Evolutionary conservation across 2,888 invertebrate species (phyloP).

Genomic region (Nycteola revayana): DNA sequence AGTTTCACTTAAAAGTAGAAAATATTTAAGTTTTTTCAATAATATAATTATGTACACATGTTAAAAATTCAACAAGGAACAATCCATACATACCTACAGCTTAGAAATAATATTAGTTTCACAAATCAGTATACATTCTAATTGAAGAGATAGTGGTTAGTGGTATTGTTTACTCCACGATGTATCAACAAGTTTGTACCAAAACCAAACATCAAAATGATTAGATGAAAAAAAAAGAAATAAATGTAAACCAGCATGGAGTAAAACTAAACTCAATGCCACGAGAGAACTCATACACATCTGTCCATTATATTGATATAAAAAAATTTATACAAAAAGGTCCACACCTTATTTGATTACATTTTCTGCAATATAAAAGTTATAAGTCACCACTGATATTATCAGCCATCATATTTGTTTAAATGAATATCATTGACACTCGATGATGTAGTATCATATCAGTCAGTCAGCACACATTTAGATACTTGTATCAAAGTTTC

Average conservation of each 20-base stretch:
- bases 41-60: constrained; percentile 66
- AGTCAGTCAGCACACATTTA: constrained; percentile 59
- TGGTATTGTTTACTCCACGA: constrained; percentile 26
- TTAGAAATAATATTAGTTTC: constrained; percentile 37
- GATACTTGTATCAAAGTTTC: constrained; percentile 51
- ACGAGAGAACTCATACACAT: constrained; percentile 72
- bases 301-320: constrained; percentile 62
- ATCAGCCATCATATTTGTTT: constrained; percentile 47
- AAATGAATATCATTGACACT: constrained; percentile 49
- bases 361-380: constrained; percentile 74
- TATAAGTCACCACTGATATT: constrained; percentile 61
- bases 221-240: constrained; percentile 20
- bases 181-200: constrained; percentile 26
- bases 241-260: constrained; percentile 30
- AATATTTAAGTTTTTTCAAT: constrained; percentile 56
- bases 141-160: constrained; percentile 26
- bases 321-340: constrained; percentile 78
- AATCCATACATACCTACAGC: constrained; percentile 39
- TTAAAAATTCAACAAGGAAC: constrained; percentile 61
- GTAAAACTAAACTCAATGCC: constrained; percentile 61
- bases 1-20: constrained; percentile 75
- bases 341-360: constrained; percentile 74
- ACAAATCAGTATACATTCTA: constrained; percentile 22
- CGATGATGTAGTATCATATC: constrained; percentile 51
- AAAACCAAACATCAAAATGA: constrained; percentile 21